phyloP scores from a whole-genome alignment of 2,888 invertebrate genomes.

The Mimachlamys varia region DNA sequence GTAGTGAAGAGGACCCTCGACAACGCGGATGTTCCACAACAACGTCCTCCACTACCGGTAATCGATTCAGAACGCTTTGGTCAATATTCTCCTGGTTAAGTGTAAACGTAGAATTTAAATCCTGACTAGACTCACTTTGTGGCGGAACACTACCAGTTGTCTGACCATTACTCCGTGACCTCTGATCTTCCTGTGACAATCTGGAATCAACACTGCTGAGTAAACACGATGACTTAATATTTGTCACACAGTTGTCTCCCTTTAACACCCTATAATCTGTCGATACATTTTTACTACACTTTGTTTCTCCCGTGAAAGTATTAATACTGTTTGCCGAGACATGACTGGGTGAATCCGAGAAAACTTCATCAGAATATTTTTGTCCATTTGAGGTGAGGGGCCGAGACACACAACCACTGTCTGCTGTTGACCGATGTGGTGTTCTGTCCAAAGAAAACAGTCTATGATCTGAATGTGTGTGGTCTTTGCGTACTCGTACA shows the following conservation, averaged over 20 bases:
- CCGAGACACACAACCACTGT: not conserved
- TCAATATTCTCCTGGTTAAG: conserved; percentile 42
- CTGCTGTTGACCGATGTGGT: not conserved
- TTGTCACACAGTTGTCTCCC: conserved; percentile 2
- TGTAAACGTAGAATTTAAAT: conserved; percentile 50
- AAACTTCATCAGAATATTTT: not conserved
- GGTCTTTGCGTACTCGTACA: not conserved
- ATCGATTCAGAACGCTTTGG: conserved; percentile 43
- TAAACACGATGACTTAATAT: not conserved
- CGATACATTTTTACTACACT: not conserved
- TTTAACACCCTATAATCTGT: not conserved
- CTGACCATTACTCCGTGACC: not conserved
- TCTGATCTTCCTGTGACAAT: not conserved
- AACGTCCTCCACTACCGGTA: conserved; percentile 43
- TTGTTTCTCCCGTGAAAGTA: no score
- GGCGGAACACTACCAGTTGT: no score
- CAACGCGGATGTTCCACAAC: not conserved
- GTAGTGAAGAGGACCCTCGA: no score
- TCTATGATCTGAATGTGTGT: not conserved
- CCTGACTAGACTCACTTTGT: conserved; percentile 12
- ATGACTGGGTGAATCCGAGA: not conserved
- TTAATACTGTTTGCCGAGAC: not conserved
- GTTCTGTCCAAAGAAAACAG: not conserved
- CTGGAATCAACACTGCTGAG: not conserved
- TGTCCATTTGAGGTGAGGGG: not conserved